Base-by-base conservation (phyloP, 1,140 invertebrate species). In the Drosophila melanica region DNA sequence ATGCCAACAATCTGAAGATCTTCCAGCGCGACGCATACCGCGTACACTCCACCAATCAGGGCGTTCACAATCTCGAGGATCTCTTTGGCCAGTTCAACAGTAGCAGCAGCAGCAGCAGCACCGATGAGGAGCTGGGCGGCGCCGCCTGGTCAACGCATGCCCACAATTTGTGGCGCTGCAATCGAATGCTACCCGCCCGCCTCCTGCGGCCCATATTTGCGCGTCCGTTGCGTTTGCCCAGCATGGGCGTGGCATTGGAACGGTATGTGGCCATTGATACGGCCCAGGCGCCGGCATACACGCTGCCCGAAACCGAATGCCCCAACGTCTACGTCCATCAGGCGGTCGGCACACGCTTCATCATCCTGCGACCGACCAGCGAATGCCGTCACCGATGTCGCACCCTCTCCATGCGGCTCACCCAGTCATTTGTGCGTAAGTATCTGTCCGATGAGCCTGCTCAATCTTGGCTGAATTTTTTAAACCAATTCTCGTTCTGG, bases 221-320 rank as follows among this genome's bases (percentile, higher is more conserved):
- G 4, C 92, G 93, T 70, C 94, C 95, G 27, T 73, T 93, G 69
- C 80, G 79, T 12, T 47, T 92, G 54, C 81, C 91, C 55, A 93
- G 93, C 92, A 89, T 90, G 72, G 94, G 94, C 71, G 94, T 94
- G 65, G 94, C 94, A 67, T 93, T 94, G 11, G 95, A 96, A 86
- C 94, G 94, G 76, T 96, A 93, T 91, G 72, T 96, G 55, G 93
- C 95, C 60, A 93, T 96, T 37, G 95, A 96, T 92, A 95, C 94
- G 75, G 79, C 93, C n/a, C 89, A 93, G 81, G 93, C 94, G 42
- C 79, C 91, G 2, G 77, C 92, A 14, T 96, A 95, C 90, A 74
- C 81, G 23, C 87, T 96, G 90, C 95, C 95, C 10, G 93, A 94
- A 86, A 94, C 95, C 12, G 95, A 96, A 86, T 96, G 96, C 79